Base-by-base conservation (phyloP, 2,113 vertebrate species). In the Anthoscopus minutus region DNA sequence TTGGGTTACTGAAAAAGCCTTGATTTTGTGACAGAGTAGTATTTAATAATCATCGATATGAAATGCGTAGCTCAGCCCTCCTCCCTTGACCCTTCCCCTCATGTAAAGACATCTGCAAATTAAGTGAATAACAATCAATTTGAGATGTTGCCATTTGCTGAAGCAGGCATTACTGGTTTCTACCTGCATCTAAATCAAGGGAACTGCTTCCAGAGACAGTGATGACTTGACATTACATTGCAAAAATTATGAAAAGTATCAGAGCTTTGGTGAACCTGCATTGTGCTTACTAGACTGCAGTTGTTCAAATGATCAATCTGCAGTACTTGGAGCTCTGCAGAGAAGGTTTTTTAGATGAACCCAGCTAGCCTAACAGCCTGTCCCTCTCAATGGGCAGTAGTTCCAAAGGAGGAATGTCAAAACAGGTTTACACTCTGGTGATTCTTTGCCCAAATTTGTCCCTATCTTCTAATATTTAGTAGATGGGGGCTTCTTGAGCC, bases 61-160 rank as follows among this genome's bases (percentile, higher is more conserved):
- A 82, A 82, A 92, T 2, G 45, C 1, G 4, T 37, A 91, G 69
- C 93, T 89, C 58, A 86, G 61, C 66, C 78, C 50, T 87, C 66
- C 53, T 76, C 66, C 62, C 45, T 28, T 84, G 81, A 96, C 88
- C 90, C 89, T 94, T 96, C 81, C 78, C 85, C 81, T 85, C 66
- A 9, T 53, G 73, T 74, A 94, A 94, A 94, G 89, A 93, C 81
- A 93, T 61, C 92, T 95, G 90, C 88, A 94, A 94, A 96, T 88
- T 28, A 72, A 89, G 85, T 61, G 88, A 94, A 72, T 74, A 89
- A 91, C 60, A 80, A 92, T 80, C 81, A 89, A 79, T 94, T 67
- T 62, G 89, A 85, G 58, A 78, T 21, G 56, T 31, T 81, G 61
- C 65, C 73, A 65, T 79, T 79, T 90, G 92, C 90, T 96, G 94